Conservation (phyloP, 2,113 vertebrate genomes). For the Talpa occidentalis region DNA sequence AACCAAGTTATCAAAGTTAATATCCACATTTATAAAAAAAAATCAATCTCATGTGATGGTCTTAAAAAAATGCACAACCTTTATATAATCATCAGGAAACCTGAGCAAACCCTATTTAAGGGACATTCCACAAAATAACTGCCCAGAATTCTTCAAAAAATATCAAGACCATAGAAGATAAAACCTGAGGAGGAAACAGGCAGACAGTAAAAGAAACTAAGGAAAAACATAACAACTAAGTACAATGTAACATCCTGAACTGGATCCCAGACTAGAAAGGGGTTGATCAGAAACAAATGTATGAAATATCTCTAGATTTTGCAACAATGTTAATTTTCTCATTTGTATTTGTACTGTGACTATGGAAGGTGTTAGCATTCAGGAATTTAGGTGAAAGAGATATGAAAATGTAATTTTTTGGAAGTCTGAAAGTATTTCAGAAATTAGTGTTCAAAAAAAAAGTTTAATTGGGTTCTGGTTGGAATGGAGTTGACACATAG, state of each 20-base stretch:
- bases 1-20: not conserved
- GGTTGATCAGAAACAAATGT: not conserved
- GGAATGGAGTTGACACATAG: not conserved
- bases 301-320: not conserved
- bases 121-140: not conserved
- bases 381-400: not conserved
- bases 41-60: not conserved
- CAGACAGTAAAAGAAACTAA: not conserved
- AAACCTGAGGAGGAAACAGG: not conserved
- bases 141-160: not conserved
- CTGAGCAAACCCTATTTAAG: not conserved
- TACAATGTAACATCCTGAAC: not conserved
- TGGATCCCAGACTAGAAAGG: not conserved
- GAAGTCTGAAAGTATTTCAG: conserved; percentile 18
- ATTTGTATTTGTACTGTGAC: not conserved
- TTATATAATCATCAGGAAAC: not conserved
- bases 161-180: not conserved
- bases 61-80: not conserved
- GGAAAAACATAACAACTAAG: not conserved
- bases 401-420: not conserved
- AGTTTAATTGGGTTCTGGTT: not conserved
- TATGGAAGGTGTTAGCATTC: not conserved
- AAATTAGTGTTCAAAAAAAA: conserved; percentile 17
- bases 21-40: not conserved
- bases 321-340: not conserved